Evolutionary conservation across 2,113 vertebrate species (phyloP).

Genomic region (Syrmaticus mikado): DNA sequence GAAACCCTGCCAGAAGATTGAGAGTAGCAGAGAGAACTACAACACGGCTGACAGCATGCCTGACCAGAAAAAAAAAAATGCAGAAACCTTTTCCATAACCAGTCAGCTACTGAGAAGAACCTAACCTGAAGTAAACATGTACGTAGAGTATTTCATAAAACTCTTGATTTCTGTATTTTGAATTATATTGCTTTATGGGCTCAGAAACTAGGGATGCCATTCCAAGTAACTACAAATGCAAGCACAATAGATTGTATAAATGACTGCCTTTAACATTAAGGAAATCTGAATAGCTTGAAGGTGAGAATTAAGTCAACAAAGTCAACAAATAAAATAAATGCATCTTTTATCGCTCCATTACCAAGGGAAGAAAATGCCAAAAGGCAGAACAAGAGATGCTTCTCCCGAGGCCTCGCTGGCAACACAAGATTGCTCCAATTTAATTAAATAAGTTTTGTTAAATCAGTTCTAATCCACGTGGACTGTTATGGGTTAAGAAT

Average conservation of each 20-base stretch:
- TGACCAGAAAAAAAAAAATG: neutral
- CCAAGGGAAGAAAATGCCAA: slow-evolving; percentile 62
- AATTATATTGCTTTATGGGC: slow-evolving; percentile 13
- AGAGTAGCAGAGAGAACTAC: neutral
- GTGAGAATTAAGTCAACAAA: slow-evolving; percentile 65
- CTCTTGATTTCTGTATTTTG: neutral
- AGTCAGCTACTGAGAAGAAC: neutral
- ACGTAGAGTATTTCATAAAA: neutral
- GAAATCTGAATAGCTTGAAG: slow-evolving; percentile 52
- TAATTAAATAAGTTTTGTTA: slow-evolving; percentile 66
- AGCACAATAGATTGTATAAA: neutral
- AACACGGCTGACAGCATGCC: rapidly evolving
- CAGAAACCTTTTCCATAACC: neutral
- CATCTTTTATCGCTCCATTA: slow-evolving; percentile 58
- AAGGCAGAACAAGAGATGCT: slow-evolving; percentile 58
- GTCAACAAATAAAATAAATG: slow-evolving; percentile 67
- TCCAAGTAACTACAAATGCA: slow-evolving; percentile 45
- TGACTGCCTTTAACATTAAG: neutral
- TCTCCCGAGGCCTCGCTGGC: slow-evolving; percentile 56
- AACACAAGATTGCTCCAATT: slow-evolving; percentile 53
- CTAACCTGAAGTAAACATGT: slow-evolving; percentile 16
- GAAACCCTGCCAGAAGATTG: neutral
- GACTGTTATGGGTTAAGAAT: slow-evolving; percentile 57
- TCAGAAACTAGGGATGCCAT: neutral
- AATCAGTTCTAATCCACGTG: slow-evolving; percentile 30